phyloP scores from a whole-genome alignment of 2,113 vertebrate genomes.

The Paramisgurnus dabryanus region DNA sequence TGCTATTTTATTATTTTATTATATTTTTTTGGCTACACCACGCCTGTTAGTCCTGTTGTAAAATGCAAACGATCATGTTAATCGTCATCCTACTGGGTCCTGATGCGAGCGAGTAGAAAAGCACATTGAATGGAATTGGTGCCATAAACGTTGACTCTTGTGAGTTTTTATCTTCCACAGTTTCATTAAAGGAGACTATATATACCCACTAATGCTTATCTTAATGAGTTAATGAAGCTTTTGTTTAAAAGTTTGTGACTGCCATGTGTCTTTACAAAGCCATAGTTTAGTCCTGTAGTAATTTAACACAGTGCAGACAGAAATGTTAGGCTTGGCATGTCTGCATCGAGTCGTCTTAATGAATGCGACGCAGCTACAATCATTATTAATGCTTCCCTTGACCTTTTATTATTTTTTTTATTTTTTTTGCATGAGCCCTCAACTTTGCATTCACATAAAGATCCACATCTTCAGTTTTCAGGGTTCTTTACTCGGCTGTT shows the following conservation, averaged over 20 bases:
- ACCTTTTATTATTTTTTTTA: constrained; percentile 33
- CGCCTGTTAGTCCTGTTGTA: constrained; percentile 76
- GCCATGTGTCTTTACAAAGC: constrained; percentile 72
- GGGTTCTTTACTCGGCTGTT: neutral
- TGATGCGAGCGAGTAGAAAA: constrained; percentile 73
- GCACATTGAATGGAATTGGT: constrained; percentile 73
- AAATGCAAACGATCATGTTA: constrained; percentile 72
- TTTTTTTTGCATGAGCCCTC: neutral
- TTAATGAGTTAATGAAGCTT: constrained; percentile 77
- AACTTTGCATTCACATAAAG: neutral
- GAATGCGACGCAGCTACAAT: constrained; percentile 71
- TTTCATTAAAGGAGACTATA: constrained; percentile 78
- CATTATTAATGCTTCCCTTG: constrained; percentile 47
- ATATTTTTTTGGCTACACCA: constrained; percentile 66
- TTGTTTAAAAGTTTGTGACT: constrained; percentile 71
- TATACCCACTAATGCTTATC: constrained; percentile 64
- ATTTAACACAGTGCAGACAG: constrained; percentile 67
- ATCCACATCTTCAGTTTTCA: neutral
- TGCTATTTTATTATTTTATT: constrained; percentile 65
- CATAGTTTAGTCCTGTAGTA: constrained; percentile 70
- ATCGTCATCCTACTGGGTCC: constrained; percentile 73
- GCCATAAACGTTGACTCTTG: constrained; percentile 75
- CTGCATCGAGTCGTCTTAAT: constrained; percentile 73
- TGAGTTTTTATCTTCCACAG: constrained; percentile 75
- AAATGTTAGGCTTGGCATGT: constrained; percentile 65